Conservation (phyloP, 2,888 invertebrate species). For the Automeris io region DNA sequence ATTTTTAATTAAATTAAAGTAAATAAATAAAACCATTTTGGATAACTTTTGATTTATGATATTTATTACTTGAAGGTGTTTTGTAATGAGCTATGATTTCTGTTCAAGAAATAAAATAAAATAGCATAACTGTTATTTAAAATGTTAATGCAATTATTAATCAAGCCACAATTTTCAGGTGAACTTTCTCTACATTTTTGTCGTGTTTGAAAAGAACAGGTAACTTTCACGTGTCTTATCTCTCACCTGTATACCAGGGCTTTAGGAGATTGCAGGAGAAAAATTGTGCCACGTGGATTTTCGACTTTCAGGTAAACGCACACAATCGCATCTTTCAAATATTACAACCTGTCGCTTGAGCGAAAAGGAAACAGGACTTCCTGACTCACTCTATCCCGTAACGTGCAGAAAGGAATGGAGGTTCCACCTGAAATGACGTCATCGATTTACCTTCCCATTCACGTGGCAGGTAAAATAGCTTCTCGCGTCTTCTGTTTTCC, state of each 20-base stretch:
- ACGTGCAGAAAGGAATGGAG: neutral
- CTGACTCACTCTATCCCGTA: neutral
- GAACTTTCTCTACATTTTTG: constrained; percentile 6
- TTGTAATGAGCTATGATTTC: no score
- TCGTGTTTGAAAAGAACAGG: constrained; percentile 25
- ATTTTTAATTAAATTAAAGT: no score
- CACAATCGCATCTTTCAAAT: neutral
- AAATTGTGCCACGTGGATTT: constrained; percentile 1
- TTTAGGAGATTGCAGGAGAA: constrained; percentile 37
- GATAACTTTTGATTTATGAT: no score
- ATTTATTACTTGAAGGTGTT: no score
- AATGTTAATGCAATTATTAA: no score
- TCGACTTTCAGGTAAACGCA: neutral
- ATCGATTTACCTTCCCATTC: neutral
- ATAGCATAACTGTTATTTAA: no score
- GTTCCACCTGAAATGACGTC: neutral
- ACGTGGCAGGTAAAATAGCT: constrained; percentile 15
- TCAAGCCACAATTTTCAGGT: no score
- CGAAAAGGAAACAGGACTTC: neutral
- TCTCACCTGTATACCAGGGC: constrained; percentile 63
- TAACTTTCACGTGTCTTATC: constrained; percentile 66
- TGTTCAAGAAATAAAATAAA: no score
- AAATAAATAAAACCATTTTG: no score
- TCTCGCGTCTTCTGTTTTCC: constrained; percentile 38
- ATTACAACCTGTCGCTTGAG: neutral